These are phyloP conservation scores for Scleropages formosus DNA, from an alignment of 2,797 vertebrate species.

Conservation along the genomic window DNA sequence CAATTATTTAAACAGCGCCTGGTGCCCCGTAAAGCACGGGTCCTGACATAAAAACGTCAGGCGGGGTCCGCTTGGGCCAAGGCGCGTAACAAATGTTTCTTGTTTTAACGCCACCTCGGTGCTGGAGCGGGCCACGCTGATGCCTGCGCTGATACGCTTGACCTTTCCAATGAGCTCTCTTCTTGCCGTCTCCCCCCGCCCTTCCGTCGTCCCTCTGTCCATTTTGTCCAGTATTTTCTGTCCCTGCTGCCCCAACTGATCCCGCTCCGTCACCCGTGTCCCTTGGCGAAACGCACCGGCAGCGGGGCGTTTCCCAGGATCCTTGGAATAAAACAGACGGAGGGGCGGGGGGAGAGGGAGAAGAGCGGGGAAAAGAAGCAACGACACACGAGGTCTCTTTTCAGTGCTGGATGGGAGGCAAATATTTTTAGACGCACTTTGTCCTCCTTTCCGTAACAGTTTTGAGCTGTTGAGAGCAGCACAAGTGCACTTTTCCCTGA, in stretches of 20 bases:
- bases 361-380: constrained; percentile 8
- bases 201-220: background rate
- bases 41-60: constrained; percentile 40
- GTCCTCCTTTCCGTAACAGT: background rate
- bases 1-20: constrained; percentile 44
- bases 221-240: background rate
- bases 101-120: constrained; percentile 33
- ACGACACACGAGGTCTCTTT: background rate
- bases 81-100: constrained; percentile 45
- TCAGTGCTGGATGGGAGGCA: background rate
- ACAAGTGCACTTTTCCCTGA: background rate
- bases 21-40: constrained; percentile 41
- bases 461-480: constrained; percentile 2
- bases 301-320: constrained; percentile 15
- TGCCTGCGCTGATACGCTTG: constrained; percentile 43
- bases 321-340: constrained; percentile 12
- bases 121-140: constrained; percentile 37
- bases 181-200: constrained; percentile 28
- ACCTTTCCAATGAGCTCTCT: constrained; percentile 41
- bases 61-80: constrained; percentile 31
- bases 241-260: background rate
- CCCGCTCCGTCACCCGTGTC: background rate
- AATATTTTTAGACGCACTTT: background rate
- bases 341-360: background rate
- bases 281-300: constrained; percentile 7